Evolutionary conservation across 2,888 invertebrate genomes (phyloP).

Genomic region (Lepetodrilus schrolli): DNA sequence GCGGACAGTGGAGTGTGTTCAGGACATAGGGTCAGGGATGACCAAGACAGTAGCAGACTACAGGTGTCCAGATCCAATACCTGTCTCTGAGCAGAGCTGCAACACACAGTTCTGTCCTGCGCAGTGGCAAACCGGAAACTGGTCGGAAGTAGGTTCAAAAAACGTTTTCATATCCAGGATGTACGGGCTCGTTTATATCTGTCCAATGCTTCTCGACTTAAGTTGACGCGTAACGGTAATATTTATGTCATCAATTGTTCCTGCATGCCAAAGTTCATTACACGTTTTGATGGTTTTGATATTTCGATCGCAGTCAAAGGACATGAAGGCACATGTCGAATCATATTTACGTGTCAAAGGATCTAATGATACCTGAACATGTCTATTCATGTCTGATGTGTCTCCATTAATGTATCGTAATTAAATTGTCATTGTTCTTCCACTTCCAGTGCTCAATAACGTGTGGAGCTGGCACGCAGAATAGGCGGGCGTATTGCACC

Average conservation of each 20-base stretch:
- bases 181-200: too few relatives aligned
- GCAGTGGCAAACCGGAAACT: constrained; percentile 89
- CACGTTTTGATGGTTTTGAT: too few relatives aligned
- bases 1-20: constrained; percentile 87
- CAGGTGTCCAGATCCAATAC: constrained; percentile 93
- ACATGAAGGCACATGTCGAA: too few relatives aligned
- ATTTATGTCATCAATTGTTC: too few relatives aligned
- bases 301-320: too few relatives aligned
- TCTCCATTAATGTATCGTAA: not conserved
- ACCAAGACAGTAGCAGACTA: constrained; percentile 92
- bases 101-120: constrained; percentile 92
- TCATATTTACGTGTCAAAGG: too few relatives aligned
- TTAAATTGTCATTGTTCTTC: not conserved
- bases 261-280: too few relatives aligned
- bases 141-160: constrained; percentile 95
- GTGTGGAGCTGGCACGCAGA: constrained; percentile 89
- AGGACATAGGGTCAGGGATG: constrained; percentile 84
- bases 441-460: constrained; percentile 88
- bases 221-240: too few relatives aligned
- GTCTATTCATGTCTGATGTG: not conserved
- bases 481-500: constrained; percentile 87
- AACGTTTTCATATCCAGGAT: too few relatives aligned
- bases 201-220: too few relatives aligned
- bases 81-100: constrained; percentile 89
- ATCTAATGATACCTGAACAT: not conserved